Base-by-base conservation (phyloP, 2,797 vertebrate species). In the Enteromius radiatus region DNA sequence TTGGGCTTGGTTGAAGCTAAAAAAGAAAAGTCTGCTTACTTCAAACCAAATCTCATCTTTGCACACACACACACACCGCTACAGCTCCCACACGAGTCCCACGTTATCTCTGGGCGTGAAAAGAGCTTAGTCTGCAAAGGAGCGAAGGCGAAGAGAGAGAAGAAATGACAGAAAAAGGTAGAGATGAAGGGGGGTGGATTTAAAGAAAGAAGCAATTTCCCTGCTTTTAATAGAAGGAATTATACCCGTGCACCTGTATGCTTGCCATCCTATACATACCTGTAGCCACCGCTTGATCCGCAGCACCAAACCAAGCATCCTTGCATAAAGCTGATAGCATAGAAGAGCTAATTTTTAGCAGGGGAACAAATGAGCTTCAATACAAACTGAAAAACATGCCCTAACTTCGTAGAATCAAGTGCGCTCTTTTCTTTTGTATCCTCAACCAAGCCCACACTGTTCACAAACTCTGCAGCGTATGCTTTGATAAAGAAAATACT, bases 91-190 rank as follows among this genome's bases (percentile, higher is more conserved):
- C 76, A 65, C 8, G 28, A 59, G 67, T 63, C 15, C 33, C 31
- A 19, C 59, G 63, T 87, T 78, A 84, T 82, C 86, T 61, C 82
- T 33, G 23, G 78, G 59, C 23, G 70, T 71, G 43, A 73, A 86
- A 86, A 83, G 83, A 87, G 74, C 77, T 85, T 76, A 79, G 83
- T 84, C 52, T 68, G 84, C 79, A 81, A 81, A 82, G 76, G 19
- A 77, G 76, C 4, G 76, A 76, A 68, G 49, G 74, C 26, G 70
- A 38, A 38, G 28, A 47, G 64, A 79, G n/a, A 86, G 65, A 68
- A 86, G 65, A 68, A 41, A 65, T 49, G 19, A 69, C 15, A 67
- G 54, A 70, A 56, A 41, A 23, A 26, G 71, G 28, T 10, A 38
- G 61, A 59, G 45, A 71, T 47, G 17, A 54, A 23, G 43, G 76